Percentiles rank a stretch among this genome's conserved stretches.
Conservation (phyloP, 2,113 vertebrate species). For the Leucoraja erinaceus region DNA sequence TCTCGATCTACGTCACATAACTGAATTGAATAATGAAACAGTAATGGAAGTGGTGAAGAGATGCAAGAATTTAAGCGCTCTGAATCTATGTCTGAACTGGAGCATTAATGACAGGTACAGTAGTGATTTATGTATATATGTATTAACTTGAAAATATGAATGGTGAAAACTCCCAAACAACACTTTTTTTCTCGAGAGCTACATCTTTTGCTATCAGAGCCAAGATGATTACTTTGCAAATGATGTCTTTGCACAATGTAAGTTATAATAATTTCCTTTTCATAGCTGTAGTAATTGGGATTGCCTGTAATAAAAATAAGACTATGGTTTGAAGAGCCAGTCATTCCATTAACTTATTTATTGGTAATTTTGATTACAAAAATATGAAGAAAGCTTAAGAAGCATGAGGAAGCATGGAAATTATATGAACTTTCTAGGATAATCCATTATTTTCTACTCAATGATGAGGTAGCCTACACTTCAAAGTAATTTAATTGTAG, state of each 20-base stretch:
- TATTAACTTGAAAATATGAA: background rate
- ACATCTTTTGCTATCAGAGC: background rate
- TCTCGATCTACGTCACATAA: conserved; percentile 93
- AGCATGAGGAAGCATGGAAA: background rate
- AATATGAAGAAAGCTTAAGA: background rate
- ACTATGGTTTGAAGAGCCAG: background rate
- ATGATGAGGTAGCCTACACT: no score
- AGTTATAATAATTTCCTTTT: background rate
- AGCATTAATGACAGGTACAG: conserved; percentile 94
- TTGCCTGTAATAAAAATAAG: background rate
- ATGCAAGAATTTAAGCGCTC: conserved; percentile 86
- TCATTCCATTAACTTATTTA: conserved; percentile 13
- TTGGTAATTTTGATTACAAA: background rate
- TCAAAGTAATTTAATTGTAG: background rate
- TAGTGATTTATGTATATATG: background rate
- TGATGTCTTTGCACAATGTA: background rate
- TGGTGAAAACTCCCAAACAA: background rate
- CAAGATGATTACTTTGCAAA: background rate
- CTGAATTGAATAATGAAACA: conserved; percentile 93
- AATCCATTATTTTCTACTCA: background rate
- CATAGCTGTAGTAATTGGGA: background rate
- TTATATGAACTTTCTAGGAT: background rate
- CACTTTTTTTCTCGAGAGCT: background rate
- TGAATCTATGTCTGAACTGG: conserved; percentile 98
- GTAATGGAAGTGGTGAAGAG: conserved; percentile 98